phyloP scores from a whole-genome alignment of 2,113 vertebrate species.

The Coptodon rendalli region DNA sequence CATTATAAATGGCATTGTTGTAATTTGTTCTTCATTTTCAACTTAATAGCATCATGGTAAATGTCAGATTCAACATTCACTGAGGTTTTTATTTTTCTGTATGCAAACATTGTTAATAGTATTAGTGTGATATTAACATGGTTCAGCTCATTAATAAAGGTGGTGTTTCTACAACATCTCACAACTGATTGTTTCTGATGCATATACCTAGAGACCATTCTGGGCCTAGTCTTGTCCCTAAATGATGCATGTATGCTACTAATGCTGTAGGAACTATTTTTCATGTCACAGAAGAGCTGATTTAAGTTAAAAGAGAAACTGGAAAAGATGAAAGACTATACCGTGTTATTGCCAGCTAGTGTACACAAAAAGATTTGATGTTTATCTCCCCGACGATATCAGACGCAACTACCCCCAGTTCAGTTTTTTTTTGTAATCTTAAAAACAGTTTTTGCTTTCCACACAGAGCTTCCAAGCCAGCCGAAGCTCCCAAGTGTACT shows the following conservation, averaged over 20 bases:
- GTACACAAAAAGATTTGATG: neutral
- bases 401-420: neutral
- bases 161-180: neutral
- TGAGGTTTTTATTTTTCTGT: neutral
- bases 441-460: neutral
- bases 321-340: neutral
- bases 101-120: neutral
- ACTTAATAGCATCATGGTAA: constrained; percentile 19
- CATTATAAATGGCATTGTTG: constrained; percentile 28
- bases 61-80: neutral
- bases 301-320: neutral
- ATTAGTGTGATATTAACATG: neutral
- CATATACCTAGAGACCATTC: neutral
- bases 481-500: constrained; percentile 25
- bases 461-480: constrained; percentile 9
- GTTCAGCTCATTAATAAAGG: neutral
- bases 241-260: neutral
- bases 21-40: constrained; percentile 34
- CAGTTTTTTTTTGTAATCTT: neutral
- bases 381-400: neutral
- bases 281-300: neutral
- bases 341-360: neutral
- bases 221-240: neutral
- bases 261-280: constrained; percentile 4
- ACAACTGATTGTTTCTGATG: neutral